Evolutionary conservation across 2,888 invertebrate species (phyloP).

Genomic region (Eurytoma californica): DNA sequence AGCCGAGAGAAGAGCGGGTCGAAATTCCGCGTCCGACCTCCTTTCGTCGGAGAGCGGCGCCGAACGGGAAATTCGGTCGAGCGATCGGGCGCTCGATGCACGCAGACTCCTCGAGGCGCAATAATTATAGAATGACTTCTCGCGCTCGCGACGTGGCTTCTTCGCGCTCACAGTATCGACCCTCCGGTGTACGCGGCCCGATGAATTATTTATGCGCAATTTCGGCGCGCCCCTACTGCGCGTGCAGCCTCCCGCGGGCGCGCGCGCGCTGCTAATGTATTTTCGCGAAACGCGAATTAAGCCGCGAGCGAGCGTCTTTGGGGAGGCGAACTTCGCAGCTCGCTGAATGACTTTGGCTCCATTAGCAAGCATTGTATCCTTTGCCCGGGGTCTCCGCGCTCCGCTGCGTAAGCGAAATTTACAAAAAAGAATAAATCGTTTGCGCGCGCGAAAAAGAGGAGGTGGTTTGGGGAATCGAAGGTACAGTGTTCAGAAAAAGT

Average conservation of each 20-base stretch:
- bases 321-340: no score
- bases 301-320: no score
- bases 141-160: not conserved
- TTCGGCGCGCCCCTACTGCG: slow-evolving; percentile 6
- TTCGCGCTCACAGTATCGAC: slow-evolving; percentile 7
- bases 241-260: not conserved
- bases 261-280: not conserved
- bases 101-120: not conserved
- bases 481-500: no score
- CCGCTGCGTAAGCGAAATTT: no score
- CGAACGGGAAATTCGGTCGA: slow-evolving; percentile 36
- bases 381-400: no score
- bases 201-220: slow-evolving; percentile 51
- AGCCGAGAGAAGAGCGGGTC: not conserved
- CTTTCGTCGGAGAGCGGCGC: slow-evolving; percentile 14
- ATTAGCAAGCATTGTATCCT: no score
- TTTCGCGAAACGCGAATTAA: not conserved
- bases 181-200: not conserved
- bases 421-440: no score
- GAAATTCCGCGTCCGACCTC: slow-evolving; percentile 24
- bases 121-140: not conserved
- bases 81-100: not conserved
- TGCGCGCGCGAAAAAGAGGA: no score
- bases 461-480: no score
- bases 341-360: no score